Base-by-base conservation (phyloP, 2,797 vertebrate genomes). In the Catharus ustulatus region DNA sequence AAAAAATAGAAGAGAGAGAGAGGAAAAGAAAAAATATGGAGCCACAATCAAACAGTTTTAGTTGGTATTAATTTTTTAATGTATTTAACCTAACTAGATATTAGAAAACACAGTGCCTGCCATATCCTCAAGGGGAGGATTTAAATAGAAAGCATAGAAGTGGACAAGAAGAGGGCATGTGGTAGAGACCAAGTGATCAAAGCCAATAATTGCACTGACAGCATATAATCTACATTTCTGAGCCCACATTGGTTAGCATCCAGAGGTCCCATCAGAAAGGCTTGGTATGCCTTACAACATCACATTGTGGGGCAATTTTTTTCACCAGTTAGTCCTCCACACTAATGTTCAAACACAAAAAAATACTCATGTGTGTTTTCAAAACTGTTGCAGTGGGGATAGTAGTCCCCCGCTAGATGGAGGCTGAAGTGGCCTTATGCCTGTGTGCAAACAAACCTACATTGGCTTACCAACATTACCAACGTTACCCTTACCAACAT, bases 381-480 rank as follows among this genome's bases (percentile, higher is more conserved):
- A 55, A 73, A 89, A 49, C 8, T 27, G 4, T 43, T 87, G 6
- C 18, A 82, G 27, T 7, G 5, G 14, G 6, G 6, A 40, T 32
- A 59, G n/a, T 27, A 8, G 2, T 59, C 36, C 30, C 17, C 40
- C 57, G 29, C 3, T 42, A n/a, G 36, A 57, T 40, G 20, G 16
- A 73, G 12, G 17, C 13, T 73, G 61, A 93, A 59, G n/a, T 32
- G 29, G 16, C 12, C 52, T 84, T 42, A 34, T 10, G 9, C 1
- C 23, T 54, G 5, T 32, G 8, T 54, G 21, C 58, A 3, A n/a
- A 8, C 10, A 87, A 69, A 3, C 18, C 7, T 46, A 17, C 9
- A 5, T 36, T 42, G 3, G 1, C 0, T 15, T 34, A 34, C n/a
- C 34, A 34, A 34, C 34, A 34, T 34, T 34, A 34, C 34, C 34